Base-by-base conservation (phyloP, 2,113 vertebrate species). In the Agapornis roseicollis region DNA sequence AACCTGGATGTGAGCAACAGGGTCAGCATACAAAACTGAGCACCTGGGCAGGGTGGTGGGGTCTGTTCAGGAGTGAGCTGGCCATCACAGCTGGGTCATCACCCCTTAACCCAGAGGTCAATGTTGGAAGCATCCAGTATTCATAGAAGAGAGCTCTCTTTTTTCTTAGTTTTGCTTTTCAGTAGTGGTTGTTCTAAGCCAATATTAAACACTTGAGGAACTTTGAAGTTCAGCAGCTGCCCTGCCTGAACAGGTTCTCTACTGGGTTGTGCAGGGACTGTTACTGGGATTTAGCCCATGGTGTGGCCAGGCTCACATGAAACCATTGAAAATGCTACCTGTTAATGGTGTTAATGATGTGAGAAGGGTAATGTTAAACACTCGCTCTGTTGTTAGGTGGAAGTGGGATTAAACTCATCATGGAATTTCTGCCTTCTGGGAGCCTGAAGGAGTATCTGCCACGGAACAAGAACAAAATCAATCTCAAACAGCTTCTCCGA, bases 401-500 rank as follows among this genome's bases (percentile, higher is more conserved):
- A 89, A 98, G 98, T 58, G 98, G 99, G 66, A 99, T 99, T 90
- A 99, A 99, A 94, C 98, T 99, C 81, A 99, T 99, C 88, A 99
- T 99, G 99, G 99, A 99, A 97, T 99, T 98, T 87, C 98, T 99
- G 61, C 99, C 99, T 71, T 98, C 98, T 19, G 99, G 99, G 85
- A 99, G 99, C 96, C 97, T 99, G 46, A 99, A 99, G 97, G 99
- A 99, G 4, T 99, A 99, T 88, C 98, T 99, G 3, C 99, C 99
- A 20, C 97, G 98, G 84, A 98, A 99, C 96, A 99, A 98, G 94
- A 98, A 94, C 90, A 98, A 98, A 96, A 99, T 98, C 64, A 98
- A 89, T 55, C 98, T 99, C 71, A 98, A 98, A 66, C 98, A 98
- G 7, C 98, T 99, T 90, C 97, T 99, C 50, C 98, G 95, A 95